Evolutionary conservation across 2,797 vertebrate species (phyloP).

Genomic region (Tokudaia muenninki): DNA sequence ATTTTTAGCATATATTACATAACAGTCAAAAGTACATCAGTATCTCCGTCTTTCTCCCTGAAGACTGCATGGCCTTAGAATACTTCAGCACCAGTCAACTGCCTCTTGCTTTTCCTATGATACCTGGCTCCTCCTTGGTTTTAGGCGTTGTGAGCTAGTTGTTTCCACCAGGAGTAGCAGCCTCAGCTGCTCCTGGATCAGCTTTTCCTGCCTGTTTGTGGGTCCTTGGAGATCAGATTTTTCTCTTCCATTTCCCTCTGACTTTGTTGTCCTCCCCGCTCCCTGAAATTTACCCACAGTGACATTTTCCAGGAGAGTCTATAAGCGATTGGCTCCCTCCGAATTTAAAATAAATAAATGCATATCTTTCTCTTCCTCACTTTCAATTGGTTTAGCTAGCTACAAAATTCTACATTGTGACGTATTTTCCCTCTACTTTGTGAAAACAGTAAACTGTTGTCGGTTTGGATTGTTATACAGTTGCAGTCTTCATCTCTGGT

Average conservation of each 20-base stretch:
- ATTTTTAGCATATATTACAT: background rate
- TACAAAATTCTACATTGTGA: background rate
- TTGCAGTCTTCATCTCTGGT: background rate
- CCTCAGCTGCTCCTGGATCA: background rate
- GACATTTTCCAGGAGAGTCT: background rate
- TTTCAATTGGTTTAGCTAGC: background rate
- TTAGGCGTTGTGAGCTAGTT: background rate
- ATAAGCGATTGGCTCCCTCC: background rate
- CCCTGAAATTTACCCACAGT: background rate
- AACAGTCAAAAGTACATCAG: background rate
- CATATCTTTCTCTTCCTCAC: background rate
- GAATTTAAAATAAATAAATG: background rate
- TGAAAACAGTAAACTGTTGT: background rate
- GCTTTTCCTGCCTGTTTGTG: background rate
- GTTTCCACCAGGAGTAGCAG: background rate
- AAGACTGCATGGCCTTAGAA: background rate
- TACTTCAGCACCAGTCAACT: background rate
- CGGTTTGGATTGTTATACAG: background rate
- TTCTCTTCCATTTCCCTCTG: background rate
- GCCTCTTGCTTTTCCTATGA: background rate
- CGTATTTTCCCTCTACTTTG: background rate
- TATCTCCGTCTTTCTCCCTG: background rate
- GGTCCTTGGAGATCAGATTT: background rate
- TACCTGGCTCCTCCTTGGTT: background rate
- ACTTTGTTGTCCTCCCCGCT: background rate